Evolutionary conservation across 1,140 invertebrate genomes (phyloP), one percentile per base, ranked within the genome.

Genomic region (Scaptomyza pallida): DNA sequence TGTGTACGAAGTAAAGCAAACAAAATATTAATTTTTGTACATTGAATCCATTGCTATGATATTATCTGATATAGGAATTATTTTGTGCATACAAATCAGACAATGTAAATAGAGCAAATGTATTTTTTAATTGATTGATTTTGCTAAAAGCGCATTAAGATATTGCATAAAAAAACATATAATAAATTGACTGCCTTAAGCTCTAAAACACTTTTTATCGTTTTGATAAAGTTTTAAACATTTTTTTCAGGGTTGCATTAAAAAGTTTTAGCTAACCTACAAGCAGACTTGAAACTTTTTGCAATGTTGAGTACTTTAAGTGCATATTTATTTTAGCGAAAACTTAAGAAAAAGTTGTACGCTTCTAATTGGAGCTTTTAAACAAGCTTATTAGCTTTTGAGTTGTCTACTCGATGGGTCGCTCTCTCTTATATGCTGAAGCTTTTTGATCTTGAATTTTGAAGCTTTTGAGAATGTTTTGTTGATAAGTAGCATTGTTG

Each of bases 11-110:
- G 23, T 26, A 35, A 16, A 12, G 21, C 54, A 5, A 51, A 35
- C 48, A 44, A 67, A 60, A 57, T 59, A 48, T 67, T 61, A 35
- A 52, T 33, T 57, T 57, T 17, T 16, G 15, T 45, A n/a, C 44
- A 45, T 41, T 54, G 15, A 40, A 52, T 62, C 16, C 23, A 44
- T 54, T 33, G 17, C n/a, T 21, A 10, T 13, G 12, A 4, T 17
- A 44, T 26, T 23, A 52, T 56, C 40, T 44, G 37, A 10, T 5
- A n/a, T 10, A 62, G 23, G n/a, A 52, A 30, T 41, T 43, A 55
- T 43, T 41, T 26, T 43, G 13, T 16, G 37, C 37, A 26, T 26
- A n/a, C 12, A 26, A 43, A 55, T 40, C 52, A 6, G 52, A 26
- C 8, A 26, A 21, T 15, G 26, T 55, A 26, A 43, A 43, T 17